Percentiles rank a stretch among this genome's conserved stretches.
phyloP scores from a whole-genome alignment of 2,888 invertebrate species.

The Platerodrilus igneus region DNA sequence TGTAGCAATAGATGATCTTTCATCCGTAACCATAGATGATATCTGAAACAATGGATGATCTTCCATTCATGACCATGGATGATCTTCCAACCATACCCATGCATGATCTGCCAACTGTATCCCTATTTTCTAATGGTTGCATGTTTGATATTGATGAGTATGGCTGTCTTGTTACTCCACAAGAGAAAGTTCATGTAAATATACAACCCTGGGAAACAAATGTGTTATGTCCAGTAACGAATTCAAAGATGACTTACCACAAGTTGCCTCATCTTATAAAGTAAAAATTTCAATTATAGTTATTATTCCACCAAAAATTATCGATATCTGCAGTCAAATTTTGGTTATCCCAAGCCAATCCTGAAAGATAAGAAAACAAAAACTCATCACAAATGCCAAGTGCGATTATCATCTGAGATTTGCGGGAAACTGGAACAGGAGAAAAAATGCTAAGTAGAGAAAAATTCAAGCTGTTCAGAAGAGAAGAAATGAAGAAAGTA shows the following conservation, averaged over 20 bases:
- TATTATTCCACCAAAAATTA: slow-evolving; percentile 1
- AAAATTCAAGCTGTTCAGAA: slow-evolving; percentile 5
- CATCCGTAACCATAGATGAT: too few relatives aligned
- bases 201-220: slow-evolving; percentile 3
- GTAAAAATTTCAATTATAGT: too few relatives aligned
- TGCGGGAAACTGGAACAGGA: too few relatives aligned
- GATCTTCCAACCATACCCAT: too few relatives aligned
- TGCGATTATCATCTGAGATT: slow-evolving; percentile 4
- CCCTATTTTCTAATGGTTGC: neutral
- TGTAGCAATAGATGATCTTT: too few relatives aligned
- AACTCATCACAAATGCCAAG: slow-evolving; percentile 3
- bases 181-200: neutral
- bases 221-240: slow-evolving; percentile 1
- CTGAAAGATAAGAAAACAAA: slow-evolving; percentile 1
- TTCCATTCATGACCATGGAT: too few relatives aligned
- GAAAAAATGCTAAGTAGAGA: too few relatives aligned
- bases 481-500: slow-evolving; percentile 1
- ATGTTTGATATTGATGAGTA: slow-evolving; percentile 1
- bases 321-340: too few relatives aligned
- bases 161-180: neutral
- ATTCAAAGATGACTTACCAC: neutral
- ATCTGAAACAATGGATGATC: too few relatives aligned
- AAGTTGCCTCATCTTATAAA: neutral
- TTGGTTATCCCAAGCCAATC: too few relatives aligned
- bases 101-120: slow-evolving; percentile 2